Conservation (phyloP, 2,888 invertebrate genomes). For the Patella caerulea region DNA sequence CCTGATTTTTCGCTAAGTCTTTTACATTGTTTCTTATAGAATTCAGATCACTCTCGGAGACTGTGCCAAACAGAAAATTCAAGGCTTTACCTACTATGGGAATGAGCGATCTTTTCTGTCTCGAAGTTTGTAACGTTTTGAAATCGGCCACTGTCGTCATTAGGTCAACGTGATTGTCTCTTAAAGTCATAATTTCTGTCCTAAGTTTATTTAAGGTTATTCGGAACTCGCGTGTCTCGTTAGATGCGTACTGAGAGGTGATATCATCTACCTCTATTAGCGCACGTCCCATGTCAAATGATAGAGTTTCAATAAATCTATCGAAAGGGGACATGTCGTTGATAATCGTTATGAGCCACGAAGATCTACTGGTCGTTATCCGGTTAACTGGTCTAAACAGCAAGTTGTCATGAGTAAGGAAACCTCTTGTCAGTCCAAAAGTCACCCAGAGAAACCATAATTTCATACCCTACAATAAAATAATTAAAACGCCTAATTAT, state of each 20-base stretch:
- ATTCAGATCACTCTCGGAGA: not conserved
- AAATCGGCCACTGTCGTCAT: not conserved
- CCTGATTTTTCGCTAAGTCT: too few species aligned
- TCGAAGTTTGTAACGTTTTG: constrained; percentile 1
- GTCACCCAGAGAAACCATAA: too few species aligned
- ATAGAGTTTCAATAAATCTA: not conserved
- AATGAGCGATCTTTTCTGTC: constrained; percentile 3
- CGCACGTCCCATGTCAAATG: not conserved
- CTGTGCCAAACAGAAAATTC: not conserved
- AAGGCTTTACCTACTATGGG: constrained; percentile 3
- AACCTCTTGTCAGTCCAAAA: not conserved
- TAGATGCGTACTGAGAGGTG: not conserved
- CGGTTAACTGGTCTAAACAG: constrained; percentile 1
- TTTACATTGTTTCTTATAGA: too few species aligned
- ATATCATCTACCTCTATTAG: not conserved
- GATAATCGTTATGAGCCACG: not conserved
- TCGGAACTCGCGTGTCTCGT: not conserved
- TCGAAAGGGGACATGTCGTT: not conserved
- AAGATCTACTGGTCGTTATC: not conserved
- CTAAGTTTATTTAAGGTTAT: not conserved
- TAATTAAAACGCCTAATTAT: not conserved
- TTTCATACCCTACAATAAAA: not conserved
- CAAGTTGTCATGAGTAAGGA: not conserved
- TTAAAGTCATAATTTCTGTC: not conserved
- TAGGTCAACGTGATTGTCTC: not conserved